Conservation (phyloP, 2,888 invertebrate genomes). For the Cryptus viduatorius region DNA sequence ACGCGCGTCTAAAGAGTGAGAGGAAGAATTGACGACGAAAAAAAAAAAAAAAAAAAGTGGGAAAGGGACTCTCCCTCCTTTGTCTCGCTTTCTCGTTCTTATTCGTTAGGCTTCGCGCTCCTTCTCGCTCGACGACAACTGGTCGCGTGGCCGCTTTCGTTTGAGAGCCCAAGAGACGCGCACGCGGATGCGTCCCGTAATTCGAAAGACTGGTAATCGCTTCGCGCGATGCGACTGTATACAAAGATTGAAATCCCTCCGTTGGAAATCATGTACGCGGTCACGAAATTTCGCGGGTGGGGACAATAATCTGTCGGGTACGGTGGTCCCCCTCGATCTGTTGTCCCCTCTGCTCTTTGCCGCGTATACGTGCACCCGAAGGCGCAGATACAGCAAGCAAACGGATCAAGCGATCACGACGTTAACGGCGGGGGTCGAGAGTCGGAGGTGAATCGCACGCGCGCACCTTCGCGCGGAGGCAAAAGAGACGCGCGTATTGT, state of each 20-base stretch:
- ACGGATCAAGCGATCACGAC: conserved; percentile 29
- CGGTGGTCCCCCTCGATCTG: neutral
- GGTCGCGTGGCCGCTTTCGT: conserved; percentile 66
- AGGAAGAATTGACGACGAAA: conserved; percentile 45
- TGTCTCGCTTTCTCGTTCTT: conserved; percentile 27
- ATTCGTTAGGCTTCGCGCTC: conserved; percentile 3
- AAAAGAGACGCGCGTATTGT: conserved; percentile 80
- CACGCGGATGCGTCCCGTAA: conserved; percentile 79
- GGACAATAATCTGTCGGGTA: neutral
- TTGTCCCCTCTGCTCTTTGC: conserved; percentile 49
- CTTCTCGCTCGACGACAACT: conserved; percentile 48
- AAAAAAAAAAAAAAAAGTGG: conserved; percentile 33
- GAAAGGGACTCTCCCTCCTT: conserved; percentile 34
- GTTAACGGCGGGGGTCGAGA: conserved; percentile 62
- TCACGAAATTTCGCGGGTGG: conserved; percentile 35
- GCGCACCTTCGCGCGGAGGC: conserved; percentile 57
- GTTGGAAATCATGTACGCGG: conserved; percentile 34
- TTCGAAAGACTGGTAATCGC: conserved; percentile 82
- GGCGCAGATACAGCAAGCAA: conserved; percentile 36
- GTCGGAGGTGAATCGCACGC: conserved; percentile 70
- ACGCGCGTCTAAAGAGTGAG: conserved; percentile 32
- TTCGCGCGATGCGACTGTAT: conserved; percentile 78
- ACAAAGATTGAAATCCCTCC: conserved; percentile 79
- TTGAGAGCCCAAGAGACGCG: conserved; percentile 35
- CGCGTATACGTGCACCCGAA: conserved; percentile 64